These are phyloP conservation scores for Coccyzus lansbergi DNA, from an alignment of 2,797 vertebrate species.

Conservation along the genomic window DNA sequence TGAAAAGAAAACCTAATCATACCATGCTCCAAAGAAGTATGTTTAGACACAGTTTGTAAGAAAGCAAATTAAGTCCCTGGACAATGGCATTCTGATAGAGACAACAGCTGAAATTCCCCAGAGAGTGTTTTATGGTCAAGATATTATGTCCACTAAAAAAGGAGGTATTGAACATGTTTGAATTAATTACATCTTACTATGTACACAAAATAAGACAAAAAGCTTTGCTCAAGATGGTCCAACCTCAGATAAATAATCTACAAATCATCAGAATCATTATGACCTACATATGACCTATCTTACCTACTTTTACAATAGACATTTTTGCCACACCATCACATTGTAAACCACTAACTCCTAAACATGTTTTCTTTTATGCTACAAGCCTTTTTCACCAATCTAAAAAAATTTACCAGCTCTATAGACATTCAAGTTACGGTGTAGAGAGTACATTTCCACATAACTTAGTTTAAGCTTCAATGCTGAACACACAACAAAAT, in stretches of 20 bases:
- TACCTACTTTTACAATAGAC: neutral
- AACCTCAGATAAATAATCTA: neutral
- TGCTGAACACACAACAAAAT: neutral
- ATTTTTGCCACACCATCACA: neutral
- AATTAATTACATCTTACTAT: neutral
- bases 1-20: neutral
- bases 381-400: neutral
- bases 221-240: neutral
- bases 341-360: neutral
- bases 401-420: neutral
- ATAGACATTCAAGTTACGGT: neutral
- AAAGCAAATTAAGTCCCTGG: neutral
- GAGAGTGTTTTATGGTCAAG: neutral
- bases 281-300: neutral
- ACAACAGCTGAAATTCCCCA: neutral
- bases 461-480: constrained; percentile 26
- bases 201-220: neutral
- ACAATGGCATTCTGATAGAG: neutral
- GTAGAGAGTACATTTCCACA: neutral
- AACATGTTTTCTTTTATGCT: neutral
- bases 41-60: neutral
- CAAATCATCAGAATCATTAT: neutral
- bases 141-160: neutral
- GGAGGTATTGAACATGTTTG: neutral
- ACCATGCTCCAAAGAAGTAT: neutral